Evolutionary conservation across 2,888 invertebrate genomes (phyloP), one percentile per base, ranked within the genome.

Genomic region (Lordiphosa fenestrarum): DNA sequence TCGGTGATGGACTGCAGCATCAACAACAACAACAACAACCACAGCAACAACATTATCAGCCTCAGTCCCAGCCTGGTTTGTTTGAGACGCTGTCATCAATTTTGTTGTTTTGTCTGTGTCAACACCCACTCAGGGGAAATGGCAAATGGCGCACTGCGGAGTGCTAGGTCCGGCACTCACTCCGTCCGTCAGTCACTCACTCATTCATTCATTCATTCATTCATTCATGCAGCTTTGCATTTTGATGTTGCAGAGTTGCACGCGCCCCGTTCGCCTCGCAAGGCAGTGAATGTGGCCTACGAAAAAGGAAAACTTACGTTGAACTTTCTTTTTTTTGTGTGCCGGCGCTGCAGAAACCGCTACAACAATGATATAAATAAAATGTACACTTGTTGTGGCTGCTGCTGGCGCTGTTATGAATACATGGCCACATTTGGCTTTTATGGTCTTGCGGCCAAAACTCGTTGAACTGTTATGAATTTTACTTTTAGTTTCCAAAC

Each of bases 251-350:
- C 78, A 78, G 78, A 65, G 73, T 66, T 74, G 78, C 81, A 76
- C 77, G 81, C 71, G 77, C 63, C 54, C 21, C 50, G 55, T 47
- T 38, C 49, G 59, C 53, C 47, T 53, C 61, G 73, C 30, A 47
- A 71, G 75, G 65, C 77, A 73, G 77, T 82, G 77, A 78, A 82
- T 82, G 77, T 78, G 73, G 75, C 63, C 71, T 71, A 66, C 74
- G 65, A 80, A 76, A 78, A 78, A 71, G 73, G 80, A 82, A 82
- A 78, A 78, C 73, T 71, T 64, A 75, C 62, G 82, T 75, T 78
- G 78, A 78, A 78, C 77, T 78, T 78, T 78, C 77, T 78, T 78
- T 77, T 66, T 80, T 25, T 25, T 25, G 25, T 25, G 25, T 25
- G 25, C 25, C 25, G 25, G 62, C 63, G 53, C 64, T 53, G 5